A percentile compares a stretch with the other conserved stretches of the same genome.
phyloP scores from a whole-genome alignment of 2,888 invertebrate species.

The Ophion costatus region DNA sequence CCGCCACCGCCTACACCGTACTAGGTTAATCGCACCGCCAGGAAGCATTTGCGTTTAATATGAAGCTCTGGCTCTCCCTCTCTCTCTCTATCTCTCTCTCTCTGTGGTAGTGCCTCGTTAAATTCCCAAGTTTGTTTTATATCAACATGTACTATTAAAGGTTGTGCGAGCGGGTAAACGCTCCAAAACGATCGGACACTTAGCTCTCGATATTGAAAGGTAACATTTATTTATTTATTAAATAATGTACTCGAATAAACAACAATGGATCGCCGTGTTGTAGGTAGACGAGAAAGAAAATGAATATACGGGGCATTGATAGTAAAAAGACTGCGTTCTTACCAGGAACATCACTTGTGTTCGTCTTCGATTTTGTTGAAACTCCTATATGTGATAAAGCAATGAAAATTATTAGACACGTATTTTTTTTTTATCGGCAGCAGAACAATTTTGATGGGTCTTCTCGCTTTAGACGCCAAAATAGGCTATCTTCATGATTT shows the following conservation, averaged over 20 bases:
- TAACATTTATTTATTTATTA: neutral
- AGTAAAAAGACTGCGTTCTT: too few relatives aligned
- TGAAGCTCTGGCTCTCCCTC: slow-evolving; percentile 22
- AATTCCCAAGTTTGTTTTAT: slow-evolving; percentile 27
- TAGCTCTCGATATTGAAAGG: neutral
- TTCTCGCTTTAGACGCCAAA: too few relatives aligned
- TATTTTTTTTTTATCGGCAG: too few relatives aligned
- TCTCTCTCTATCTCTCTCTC: slow-evolving; percentile 23
- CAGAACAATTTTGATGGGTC: too few relatives aligned
- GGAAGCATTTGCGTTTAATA: slow-evolving; percentile 43
- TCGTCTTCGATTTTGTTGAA: too few relatives aligned
- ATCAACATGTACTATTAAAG: neutral
- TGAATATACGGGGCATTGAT: neutral
- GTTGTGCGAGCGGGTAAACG: neutral
- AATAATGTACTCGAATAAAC: neutral
- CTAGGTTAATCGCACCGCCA: slow-evolving; percentile 49
- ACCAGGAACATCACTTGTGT: too few relatives aligned
- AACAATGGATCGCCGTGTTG: neutral
- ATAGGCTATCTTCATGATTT: too few relatives aligned
- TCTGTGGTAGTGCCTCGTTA: slow-evolving; percentile 17
- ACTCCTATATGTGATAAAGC: too few relatives aligned
- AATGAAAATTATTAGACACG: too few relatives aligned
- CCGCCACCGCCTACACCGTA: slow-evolving; percentile 22
- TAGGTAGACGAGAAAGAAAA: neutral
- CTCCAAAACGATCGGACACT: neutral